Base-by-base conservation (phyloP, 1,140 invertebrate genomes). In the Drosophila quadrilineata region DNA sequence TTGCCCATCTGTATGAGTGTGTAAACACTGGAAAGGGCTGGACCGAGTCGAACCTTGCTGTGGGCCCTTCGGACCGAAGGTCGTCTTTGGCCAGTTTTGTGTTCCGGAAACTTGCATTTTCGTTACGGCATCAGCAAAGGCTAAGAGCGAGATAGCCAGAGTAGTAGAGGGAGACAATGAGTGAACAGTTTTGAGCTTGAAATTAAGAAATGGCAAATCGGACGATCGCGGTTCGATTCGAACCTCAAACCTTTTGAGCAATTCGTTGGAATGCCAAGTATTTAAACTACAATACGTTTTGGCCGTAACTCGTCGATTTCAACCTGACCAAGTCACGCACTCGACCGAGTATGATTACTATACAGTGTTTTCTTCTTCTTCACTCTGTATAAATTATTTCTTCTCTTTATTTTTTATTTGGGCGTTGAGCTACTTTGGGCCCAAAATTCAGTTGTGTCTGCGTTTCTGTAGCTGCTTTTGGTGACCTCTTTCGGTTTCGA, bases 201-300 rank as follows among this genome's bases (percentile, higher is more conserved):
- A 45, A 35, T 54, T 40, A n/a, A 6, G n/a, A 17, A 56, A 50
- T 41, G 24, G 53, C 49, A 16, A 57, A 75, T 62, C 52, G 57
- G 62, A 50, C 53, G 58, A 67, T 76, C 5, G 16, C 3, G 14
- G 28, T 12, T 19, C 33, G 19, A 36, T 36, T 33, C 22, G 35
- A 10, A 17, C 14, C 14, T 82, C 80, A 67, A 53, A 43, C 38
- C 33, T 69, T 63, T 57, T 56, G 43, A 49, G n/a, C n/a, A 43
- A 56, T 48, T 45, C 12, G n/a, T 40, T 63, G 69, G 79, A 85
- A 82, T 85, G 48, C 69, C 60, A 84, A 84, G 41, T 54, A 73
- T 73, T 76, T 62, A 36, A 49, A n/a, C n/a, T n/a, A n/a, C n/a
- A n/a, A 41, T 54, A 40, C 36, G 45, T 26, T 62, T 71, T 46